Base-by-base conservation (phyloP, 2,113 vertebrate species). In the Oreochromis spilurus region DNA sequence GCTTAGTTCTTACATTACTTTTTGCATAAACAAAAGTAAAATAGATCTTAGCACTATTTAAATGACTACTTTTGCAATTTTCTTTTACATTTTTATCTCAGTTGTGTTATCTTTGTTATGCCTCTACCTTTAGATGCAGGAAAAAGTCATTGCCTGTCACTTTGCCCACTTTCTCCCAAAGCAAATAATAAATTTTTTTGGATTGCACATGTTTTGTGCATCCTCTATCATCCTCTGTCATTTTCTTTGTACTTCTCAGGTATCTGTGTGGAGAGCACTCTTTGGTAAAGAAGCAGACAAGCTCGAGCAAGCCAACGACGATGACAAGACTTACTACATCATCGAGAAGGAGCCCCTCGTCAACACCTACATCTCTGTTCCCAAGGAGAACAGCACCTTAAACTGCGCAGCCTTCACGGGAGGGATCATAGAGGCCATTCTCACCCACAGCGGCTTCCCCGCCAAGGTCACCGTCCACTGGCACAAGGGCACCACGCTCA, bases 401-500 rank as follows among this genome's bases (percentile, higher is more conserved):
- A 98, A 98, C 95, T 97, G 97, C 19, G 97, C 97, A 16, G 97
- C 97, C 60, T 98, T 98, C 94, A 97, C 97, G 0, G 97, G 97
- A 0, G 97, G 97, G 62, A 92, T 98, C 4, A 94, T 97, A 80
- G 97, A 98, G 89, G 97, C 97, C 7, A 94, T 98, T 31, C 95
- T 98, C 34, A 94, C 95, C 0, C 97, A 97, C 95, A 97, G 96
- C 2, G 97, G 97, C 55, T 98, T 98, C 92, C 97, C 97, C 0
- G 97, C 97, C 89, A 97, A 97, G 91, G 97, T 98, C 54, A 98
- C 97, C 0, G 97, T 97, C 0, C 97, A 98, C 92, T 98, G 97
- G 97, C 97, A 98, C 94, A 98, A 98, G 90, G 97, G 97, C 67
- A 98, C 97, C 92, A 98, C 97, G 0, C 97, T 98, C 48, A 98